A percentile compares a stretch with the other conserved stretches of the same genome.
These are phyloP conservation scores for Platysteira castanea DNA, from an alignment of 2,113 vertebrate species.

Conservation along the genomic window DNA sequence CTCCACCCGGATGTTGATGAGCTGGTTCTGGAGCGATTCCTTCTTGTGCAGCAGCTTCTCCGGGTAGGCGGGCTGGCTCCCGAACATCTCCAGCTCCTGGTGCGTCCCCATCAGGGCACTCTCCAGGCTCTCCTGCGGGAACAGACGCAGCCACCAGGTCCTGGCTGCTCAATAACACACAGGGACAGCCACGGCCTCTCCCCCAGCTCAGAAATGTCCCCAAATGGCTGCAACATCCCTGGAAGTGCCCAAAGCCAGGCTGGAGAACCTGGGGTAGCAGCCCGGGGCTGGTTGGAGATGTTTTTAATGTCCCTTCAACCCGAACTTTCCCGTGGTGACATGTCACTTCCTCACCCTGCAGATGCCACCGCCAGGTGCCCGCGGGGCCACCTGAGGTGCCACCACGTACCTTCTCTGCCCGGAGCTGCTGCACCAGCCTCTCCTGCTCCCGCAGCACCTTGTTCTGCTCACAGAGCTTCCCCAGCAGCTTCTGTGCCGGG, in stretches of 20 bases:
- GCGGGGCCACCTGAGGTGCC: accelerated
- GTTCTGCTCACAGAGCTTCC: conserved; percentile 90
- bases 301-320: neutral
- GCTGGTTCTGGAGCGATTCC: conserved; percentile 91
- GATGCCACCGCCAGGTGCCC: neutral
- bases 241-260: neutral
- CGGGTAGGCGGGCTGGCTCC: conserved; percentile 79
- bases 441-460: conserved; percentile 89
- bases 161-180: accelerated
- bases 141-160: neutral
- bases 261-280: accelerated
- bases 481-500: conserved; percentile 90
- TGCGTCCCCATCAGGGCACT: conserved; percentile 92
- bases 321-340: accelerated
- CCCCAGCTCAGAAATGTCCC: neutral
- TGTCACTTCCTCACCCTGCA: accelerated
- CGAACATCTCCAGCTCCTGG: conserved; percentile 93
- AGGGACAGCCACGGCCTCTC: accelerated
- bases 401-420: conserved; percentile 87
- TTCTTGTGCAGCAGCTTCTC: conserved; percentile 91
- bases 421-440: conserved; percentile 85
- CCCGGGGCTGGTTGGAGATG: accelerated
- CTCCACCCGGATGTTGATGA: conserved; percentile 92
- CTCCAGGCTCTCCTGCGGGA: conserved; percentile 85
- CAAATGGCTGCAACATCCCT: accelerated